Conservation (phyloP, 2,888 invertebrate genomes). For the Tinea trinotella region DNA sequence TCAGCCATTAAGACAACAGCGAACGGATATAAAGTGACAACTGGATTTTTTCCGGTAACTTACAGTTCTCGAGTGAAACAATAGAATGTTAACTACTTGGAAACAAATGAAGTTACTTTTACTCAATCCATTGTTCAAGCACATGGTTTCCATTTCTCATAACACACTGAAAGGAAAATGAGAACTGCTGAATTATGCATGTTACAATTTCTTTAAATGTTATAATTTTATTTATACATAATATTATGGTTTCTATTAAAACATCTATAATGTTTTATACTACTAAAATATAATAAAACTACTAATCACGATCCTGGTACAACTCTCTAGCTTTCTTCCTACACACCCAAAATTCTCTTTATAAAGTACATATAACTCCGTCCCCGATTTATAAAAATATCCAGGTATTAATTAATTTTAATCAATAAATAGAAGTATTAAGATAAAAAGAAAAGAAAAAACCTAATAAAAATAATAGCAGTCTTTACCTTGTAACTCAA, state of each 20-base stretch:
- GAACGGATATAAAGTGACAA: not conserved
- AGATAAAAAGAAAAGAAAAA: too few relatives aligned
- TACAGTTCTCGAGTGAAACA: constrained; percentile 1
- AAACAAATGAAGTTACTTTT: constrained; percentile 5
- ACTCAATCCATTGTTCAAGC: constrained; percentile 6
- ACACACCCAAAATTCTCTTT: too few relatives aligned
- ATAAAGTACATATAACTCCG: too few relatives aligned
- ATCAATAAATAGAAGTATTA: too few relatives aligned
- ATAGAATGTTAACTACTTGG: not conserved
- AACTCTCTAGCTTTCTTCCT: too few relatives aligned
- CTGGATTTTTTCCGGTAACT: not conserved
- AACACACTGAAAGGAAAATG: not conserved
- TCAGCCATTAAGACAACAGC: not conserved
- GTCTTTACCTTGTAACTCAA: not conserved
- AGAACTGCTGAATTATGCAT: constrained; percentile 9
- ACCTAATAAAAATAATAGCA: not conserved
- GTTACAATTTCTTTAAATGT: not conserved
- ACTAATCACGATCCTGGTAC: too few relatives aligned
- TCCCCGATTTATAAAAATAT: too few relatives aligned
- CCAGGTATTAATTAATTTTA: too few relatives aligned
- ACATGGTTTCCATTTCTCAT: constrained; percentile 7
- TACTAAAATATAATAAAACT: too few relatives aligned
- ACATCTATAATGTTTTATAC: too few relatives aligned
- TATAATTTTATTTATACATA: too few relatives aligned
- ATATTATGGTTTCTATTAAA: too few relatives aligned